Percentiles rank a stretch among this genome's conserved stretches.
Evolutionary conservation across 2,797 vertebrate species (phyloP).

Genomic region (Diplodus sargus): DNA sequence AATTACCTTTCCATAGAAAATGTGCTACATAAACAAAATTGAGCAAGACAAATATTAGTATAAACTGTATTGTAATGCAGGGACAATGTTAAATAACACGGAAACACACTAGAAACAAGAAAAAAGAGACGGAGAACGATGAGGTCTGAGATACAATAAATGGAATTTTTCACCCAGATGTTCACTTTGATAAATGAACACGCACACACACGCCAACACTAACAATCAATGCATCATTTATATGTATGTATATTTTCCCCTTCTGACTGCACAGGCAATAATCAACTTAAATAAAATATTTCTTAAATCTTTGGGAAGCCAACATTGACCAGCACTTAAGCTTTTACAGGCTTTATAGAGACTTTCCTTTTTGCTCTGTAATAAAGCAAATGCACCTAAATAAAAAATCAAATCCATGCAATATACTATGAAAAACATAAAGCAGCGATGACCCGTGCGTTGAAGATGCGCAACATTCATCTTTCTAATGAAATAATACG

Average conservation of each 20-base stretch:
- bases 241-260: rapidly evolving
- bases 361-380: not conserved
- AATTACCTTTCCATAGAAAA: slow-evolving; percentile 9
- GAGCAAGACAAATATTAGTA: not conserved
- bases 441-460: not conserved
- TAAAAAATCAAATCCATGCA: not conserved
- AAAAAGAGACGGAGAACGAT: not conserved
- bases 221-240: not conserved
- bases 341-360: not conserved
- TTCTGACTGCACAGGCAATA: not conserved
- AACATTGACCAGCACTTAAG: not conserved
- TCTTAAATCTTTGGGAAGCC: too few species aligned
- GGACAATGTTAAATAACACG: slow-evolving; percentile 1
- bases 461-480: not conserved
- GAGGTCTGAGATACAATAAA: not conserved
- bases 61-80: not conserved
- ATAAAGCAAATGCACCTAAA: not conserved
- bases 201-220: not conserved
- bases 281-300: not conserved
- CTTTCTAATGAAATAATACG: not conserved
- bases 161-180: not conserved
- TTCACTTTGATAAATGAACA: not conserved
- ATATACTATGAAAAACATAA: not conserved
- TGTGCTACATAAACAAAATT: slow-evolving; percentile 2
- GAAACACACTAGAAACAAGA: not conserved